Evolutionary conservation across 2,888 invertebrate genomes (phyloP).

Genomic region (Pelosia muscerda): DNA sequence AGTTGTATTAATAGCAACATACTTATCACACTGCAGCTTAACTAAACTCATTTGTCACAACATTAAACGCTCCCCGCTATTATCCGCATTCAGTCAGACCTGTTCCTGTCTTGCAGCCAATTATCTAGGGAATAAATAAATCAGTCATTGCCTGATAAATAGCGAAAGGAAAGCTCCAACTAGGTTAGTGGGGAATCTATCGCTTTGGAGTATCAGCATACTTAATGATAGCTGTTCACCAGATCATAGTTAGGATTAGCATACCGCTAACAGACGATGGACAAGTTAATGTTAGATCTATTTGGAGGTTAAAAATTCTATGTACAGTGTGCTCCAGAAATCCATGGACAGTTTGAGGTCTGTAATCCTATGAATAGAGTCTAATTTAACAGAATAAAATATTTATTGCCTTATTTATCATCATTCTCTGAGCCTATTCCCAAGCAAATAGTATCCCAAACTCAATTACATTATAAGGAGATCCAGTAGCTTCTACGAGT

Average conservation of each 20-base stretch:
- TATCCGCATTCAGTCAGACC: constrained; percentile 5
- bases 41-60: background rate
- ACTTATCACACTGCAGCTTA: background rate
- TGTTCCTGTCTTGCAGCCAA: constrained; percentile 6
- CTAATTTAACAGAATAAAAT: too few species aligned
- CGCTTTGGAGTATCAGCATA: constrained; percentile 2
- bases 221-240: constrained; percentile 17
- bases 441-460: too few species aligned
- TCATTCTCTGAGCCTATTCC: too few species aligned
- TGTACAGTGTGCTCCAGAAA: background rate
- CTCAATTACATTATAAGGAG: too few species aligned
- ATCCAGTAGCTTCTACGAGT: too few species aligned
- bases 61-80: background rate
- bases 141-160: constrained; percentile 46
- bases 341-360: too few species aligned
- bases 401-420: too few species aligned
- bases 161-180: constrained; percentile 31
- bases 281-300: background rate
- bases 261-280: constrained; percentile 7
- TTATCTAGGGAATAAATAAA: constrained; percentile 45
- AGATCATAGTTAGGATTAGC: constrained; percentile 18
- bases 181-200: constrained; percentile 24
- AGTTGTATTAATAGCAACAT: too few species aligned
- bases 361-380: too few species aligned
- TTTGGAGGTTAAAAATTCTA: constrained; percentile 13